Percentiles rank a stretch among this genome's conserved stretches.
Evolutionary conservation across 1,140 invertebrate genomes (phyloP).

Genomic region (Aphaenogaster ashmeadi): DNA sequence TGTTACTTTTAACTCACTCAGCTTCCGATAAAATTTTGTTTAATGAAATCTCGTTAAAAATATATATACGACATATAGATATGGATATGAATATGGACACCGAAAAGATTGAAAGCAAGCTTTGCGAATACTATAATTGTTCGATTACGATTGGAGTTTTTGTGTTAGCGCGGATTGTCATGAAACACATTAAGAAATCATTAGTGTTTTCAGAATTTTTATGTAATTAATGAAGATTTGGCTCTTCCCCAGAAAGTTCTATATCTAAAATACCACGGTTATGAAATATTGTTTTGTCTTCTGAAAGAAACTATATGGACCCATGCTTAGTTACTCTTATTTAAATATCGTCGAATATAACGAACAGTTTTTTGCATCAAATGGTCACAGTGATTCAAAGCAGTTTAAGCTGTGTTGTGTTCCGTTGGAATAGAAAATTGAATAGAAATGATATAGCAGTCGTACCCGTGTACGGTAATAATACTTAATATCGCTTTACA

Average conservation of each 20-base stretch:
- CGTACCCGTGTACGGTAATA: not conserved
- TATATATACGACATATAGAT: not conserved
- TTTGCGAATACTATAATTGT: not conserved
- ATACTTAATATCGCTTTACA: conserved; percentile 47
- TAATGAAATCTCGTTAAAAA: not conserved
- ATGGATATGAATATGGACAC: not conserved
- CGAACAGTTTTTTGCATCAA: not conserved
- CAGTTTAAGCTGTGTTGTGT: not conserved
- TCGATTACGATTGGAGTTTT: not conserved
- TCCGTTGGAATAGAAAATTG: not conserved
- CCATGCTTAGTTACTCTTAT: not conserved
- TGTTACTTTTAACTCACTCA: not conserved
- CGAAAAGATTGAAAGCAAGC: not conserved
- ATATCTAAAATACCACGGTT: not conserved
- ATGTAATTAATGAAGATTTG: not conserved
- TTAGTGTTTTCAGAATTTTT: not conserved
- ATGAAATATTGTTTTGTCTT: not conserved
- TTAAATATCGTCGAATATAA: not conserved
- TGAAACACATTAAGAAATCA: not conserved
- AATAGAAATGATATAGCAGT: not conserved
- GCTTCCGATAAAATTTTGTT: not conserved
- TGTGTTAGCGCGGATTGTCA: not conserved
- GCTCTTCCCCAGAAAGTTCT: not conserved
- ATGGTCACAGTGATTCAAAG: not conserved
- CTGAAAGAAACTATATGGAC: not conserved